Evolutionary conservation across 2,888 invertebrate genomes (phyloP).

Genomic region (Cryptocheilus praepositus): DNA sequence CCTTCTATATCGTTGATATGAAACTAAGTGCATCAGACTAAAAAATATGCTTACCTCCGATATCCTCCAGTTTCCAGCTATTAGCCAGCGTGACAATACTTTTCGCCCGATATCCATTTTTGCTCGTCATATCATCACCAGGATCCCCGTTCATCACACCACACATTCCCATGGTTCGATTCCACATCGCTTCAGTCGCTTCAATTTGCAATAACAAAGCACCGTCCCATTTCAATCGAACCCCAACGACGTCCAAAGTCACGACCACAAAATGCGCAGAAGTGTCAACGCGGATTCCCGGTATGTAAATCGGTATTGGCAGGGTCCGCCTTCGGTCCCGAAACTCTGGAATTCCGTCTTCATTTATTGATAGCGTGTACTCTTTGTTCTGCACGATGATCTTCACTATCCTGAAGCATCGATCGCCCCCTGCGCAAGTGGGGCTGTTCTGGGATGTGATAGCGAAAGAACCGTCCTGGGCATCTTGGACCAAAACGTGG

Average conservation of each 20-base stretch:
- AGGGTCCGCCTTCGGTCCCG: conserved; percentile 70
- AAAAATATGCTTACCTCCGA: conserved; percentile 76
- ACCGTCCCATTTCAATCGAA: conserved; percentile 86
- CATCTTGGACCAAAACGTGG: conserved; percentile 84
- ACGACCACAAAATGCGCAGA: conserved; percentile 83
- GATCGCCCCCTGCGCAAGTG: conserved; percentile 76
- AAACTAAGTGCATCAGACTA: too few relatives aligned
- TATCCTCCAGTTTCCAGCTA: conserved; percentile 79
- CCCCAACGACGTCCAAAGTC: conserved; percentile 81
- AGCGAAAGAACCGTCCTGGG: conserved; percentile 82
- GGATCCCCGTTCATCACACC: conserved; percentile 85
- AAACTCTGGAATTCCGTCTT: conserved; percentile 45
- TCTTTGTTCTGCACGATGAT: conserved; percentile 84
- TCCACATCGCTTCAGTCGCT: conserved; percentile 83
- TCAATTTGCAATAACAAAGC: conserved; percentile 79
- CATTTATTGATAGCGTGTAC: conserved; percentile 76
- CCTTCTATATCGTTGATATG: too few relatives aligned
- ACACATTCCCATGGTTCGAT: conserved; percentile 88
- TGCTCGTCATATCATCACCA: conserved; percentile 82
- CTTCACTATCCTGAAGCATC: conserved; percentile 77
- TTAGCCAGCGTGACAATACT: conserved; percentile 76
- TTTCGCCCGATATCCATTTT: conserved; percentile 77
- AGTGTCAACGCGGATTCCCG: conserved; percentile 85
- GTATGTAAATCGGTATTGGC: conserved; percentile 84
- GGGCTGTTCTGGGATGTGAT: conserved; percentile 78